These are phyloP conservation scores for Glaucopsyche alexis DNA, from an alignment of 2,888 invertebrate species.

Conservation along the genomic window DNA sequence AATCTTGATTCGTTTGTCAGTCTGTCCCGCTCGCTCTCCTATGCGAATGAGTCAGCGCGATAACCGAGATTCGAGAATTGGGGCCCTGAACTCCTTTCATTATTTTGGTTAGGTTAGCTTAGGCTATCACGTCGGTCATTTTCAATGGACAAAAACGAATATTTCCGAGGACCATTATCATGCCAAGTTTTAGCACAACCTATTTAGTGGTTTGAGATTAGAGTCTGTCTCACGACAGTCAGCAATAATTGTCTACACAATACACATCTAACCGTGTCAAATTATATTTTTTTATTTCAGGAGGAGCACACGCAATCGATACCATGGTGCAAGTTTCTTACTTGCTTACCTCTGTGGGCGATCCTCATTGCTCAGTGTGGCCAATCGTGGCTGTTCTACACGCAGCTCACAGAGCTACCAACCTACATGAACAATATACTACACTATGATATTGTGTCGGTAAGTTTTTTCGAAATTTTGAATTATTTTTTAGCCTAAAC, in stretches of 20 bases:
- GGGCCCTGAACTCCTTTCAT: too few species aligned
- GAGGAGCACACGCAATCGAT: slow-evolving; percentile 79
- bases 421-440: slow-evolving; percentile 91
- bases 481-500: too few species aligned
- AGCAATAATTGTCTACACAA: neutral
- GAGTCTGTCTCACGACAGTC: neutral
- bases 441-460: slow-evolving; percentile 88
- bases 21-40: too few species aligned
- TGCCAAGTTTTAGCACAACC: neutral
- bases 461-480: slow-evolving; percentile 50
- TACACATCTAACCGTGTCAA: neutral
- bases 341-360: slow-evolving; percentile 90
- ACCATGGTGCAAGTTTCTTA: slow-evolving; percentile 87
- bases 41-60: too few species aligned
- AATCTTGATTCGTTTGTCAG: too few species aligned
- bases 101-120: too few species aligned
- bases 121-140: too few species aligned
- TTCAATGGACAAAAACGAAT: too few species aligned
- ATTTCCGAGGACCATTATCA: too few species aligned
- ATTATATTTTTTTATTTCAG: too few species aligned
- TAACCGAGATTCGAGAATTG: too few species aligned
- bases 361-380: slow-evolving; percentile 91
- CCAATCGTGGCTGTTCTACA: slow-evolving; percentile 92
- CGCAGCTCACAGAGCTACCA: slow-evolving; percentile 89
- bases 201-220: too few species aligned